Conservation (phyloP, 2,888 invertebrate genomes). For the Apamea anceps region DNA sequence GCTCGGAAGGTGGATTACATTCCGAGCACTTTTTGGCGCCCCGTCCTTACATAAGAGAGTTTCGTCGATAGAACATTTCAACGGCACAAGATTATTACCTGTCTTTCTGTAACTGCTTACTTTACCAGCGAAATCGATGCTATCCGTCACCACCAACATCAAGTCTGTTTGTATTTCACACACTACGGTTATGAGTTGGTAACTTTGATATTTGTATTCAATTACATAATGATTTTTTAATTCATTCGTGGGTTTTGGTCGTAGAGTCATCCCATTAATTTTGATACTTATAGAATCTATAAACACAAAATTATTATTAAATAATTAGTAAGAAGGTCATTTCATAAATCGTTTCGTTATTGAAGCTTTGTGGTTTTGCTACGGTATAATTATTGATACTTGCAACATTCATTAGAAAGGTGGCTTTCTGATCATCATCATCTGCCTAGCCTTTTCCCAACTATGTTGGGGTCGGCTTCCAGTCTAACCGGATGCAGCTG, state of each 20-base stretch:
- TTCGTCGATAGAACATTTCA: neutral
- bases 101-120: rapidly evolving
- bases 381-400: neutral
- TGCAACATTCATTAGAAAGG: neutral
- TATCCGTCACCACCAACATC: rapidly evolving
- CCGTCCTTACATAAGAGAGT: neutral
- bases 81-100: neutral
- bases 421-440: neutral
- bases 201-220: neutral
- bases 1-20: neutral
- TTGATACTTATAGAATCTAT: slow-evolving; percentile 5
- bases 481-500: too few relatives aligned
- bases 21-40: too few relatives aligned
- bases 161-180: slow-evolving; percentile 3
- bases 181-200: neutral
- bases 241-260: rapidly evolving
- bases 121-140: rapidly evolving
- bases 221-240: rapidly evolving
- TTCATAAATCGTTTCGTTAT: neutral
- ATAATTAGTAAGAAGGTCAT: neutral
- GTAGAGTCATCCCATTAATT: slow-evolving; percentile 34
- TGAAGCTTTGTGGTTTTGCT: neutral
- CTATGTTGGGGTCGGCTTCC: too few relatives aligned
- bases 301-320: neutral
- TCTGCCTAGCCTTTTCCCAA: too few relatives aligned